Evolutionary conservation across 2,888 invertebrate species (phyloP).

Genomic region (Tanypteryx hageni): DNA sequence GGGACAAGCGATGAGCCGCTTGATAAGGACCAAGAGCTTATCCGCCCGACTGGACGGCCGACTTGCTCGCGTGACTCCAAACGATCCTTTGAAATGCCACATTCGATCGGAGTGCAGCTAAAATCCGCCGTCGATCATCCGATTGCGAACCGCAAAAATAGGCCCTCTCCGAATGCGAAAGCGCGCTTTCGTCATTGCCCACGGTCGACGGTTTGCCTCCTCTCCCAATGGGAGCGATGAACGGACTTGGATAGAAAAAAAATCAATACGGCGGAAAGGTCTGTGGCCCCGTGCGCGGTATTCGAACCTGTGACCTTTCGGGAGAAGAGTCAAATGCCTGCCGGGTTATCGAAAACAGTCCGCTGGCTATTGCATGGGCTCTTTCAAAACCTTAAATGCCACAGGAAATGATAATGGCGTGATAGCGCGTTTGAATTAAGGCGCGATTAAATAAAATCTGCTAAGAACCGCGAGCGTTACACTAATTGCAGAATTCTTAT

Average conservation of each 20-base stretch:
- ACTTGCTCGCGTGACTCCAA: neutral
- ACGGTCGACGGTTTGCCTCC: too few relatives aligned
- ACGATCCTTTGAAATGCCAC: neutral
- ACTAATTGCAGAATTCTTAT: neutral
- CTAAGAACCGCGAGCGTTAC: neutral
- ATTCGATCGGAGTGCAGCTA: too few relatives aligned
- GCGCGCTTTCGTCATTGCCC: too few relatives aligned
- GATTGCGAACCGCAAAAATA: too few relatives aligned
- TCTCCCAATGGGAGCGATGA: too few relatives aligned
- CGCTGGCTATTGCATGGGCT: neutral
- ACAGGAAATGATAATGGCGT: neutral
- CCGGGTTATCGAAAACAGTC: neutral
- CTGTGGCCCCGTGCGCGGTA: neutral
- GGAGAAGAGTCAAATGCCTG: neutral
- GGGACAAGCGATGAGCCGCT: neutral
- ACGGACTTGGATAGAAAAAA: too few relatives aligned
- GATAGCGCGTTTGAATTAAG: neutral
- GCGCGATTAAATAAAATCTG: neutral
- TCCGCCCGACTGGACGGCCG: neutral
- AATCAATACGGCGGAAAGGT: neutral
- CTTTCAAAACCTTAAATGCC: neutral
- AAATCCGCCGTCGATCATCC: too few relatives aligned
- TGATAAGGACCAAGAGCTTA: neutral
- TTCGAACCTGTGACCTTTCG: conserved; percentile 11
- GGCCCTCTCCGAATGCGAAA: too few relatives aligned